phyloP scores from a whole-genome alignment of 2,113 vertebrate species.

The Gopherus flavomarginatus region DNA sequence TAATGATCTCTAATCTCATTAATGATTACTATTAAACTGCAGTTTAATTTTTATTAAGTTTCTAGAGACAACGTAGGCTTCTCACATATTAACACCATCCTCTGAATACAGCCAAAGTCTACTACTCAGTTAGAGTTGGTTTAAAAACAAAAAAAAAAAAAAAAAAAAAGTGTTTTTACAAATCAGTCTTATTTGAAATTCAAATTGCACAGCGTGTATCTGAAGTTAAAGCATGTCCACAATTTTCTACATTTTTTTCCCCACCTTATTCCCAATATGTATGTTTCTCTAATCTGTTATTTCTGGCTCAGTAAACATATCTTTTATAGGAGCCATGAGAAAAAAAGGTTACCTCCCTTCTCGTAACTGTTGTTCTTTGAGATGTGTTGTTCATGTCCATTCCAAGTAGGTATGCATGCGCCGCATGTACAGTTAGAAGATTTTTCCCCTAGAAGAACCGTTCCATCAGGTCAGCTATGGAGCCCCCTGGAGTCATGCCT shows the following conservation, averaged over 20 bases:
- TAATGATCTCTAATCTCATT: conserved; percentile 76
- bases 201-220: not conserved
- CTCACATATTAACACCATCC: conserved; percentile 18
- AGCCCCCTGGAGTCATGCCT: no score
- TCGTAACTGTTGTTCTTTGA: no score
- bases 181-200: conserved; percentile 35
- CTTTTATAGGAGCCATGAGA: not conserved
- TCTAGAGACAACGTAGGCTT: conserved; percentile 29
- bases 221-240: not conserved
- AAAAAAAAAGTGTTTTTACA: conserved; percentile 6
- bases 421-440: no score
- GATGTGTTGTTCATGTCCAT: no score
- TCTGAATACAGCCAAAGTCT: conserved; percentile 27
- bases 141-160: no score
- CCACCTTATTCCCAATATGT: not conserved
- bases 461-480: no score
- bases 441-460: no score
- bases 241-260: not conserved
- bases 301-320: not conserved
- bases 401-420: no score
- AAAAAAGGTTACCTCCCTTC: no score
- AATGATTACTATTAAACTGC: conserved; percentile 67
- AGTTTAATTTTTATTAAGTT: conserved; percentile 60
- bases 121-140: conserved; percentile 30
- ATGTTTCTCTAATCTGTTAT: not conserved